These are phyloP conservation scores for Anser brachyrhynchus DNA, from an alignment of 2,113 vertebrate genomes.

Conservation along the genomic window DNA sequence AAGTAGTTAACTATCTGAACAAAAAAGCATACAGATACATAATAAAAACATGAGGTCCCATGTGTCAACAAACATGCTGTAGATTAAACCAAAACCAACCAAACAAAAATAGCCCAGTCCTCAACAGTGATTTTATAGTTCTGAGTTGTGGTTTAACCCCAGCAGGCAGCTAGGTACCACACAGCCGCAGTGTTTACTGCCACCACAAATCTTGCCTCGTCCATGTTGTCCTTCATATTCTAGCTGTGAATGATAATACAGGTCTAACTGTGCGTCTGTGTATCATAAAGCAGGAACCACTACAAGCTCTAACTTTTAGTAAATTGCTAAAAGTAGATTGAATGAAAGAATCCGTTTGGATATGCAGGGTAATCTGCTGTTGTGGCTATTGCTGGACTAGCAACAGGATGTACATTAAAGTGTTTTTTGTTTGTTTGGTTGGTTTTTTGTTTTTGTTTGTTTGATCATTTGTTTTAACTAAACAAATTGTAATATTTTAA, in stretches of 20 bases:
- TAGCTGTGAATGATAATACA: not conserved
- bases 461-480: not conserved
- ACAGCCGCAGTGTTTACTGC: not conserved
- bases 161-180: too few species aligned
- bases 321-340: not conserved
- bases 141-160: too few species aligned
- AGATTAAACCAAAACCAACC: not conserved
- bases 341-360: not conserved
- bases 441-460: not conserved
- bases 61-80: rapidly evolving
- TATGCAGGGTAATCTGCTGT: not conserved
- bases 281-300: not conserved
- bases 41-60: not conserved
- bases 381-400: not conserved
- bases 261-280: not conserved
- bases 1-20: not conserved
- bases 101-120: not conserved
- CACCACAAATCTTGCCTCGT: not conserved
- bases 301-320: not conserved
- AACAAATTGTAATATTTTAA: not conserved
- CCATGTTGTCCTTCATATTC: not conserved
- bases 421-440: not conserved
- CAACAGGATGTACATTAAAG: not conserved
- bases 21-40: not conserved
- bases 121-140: not conserved